These are phyloP conservation scores for Lordiphosa collinella DNA, from an alignment of 1,140 invertebrate species.

Conservation along the genomic window DNA sequence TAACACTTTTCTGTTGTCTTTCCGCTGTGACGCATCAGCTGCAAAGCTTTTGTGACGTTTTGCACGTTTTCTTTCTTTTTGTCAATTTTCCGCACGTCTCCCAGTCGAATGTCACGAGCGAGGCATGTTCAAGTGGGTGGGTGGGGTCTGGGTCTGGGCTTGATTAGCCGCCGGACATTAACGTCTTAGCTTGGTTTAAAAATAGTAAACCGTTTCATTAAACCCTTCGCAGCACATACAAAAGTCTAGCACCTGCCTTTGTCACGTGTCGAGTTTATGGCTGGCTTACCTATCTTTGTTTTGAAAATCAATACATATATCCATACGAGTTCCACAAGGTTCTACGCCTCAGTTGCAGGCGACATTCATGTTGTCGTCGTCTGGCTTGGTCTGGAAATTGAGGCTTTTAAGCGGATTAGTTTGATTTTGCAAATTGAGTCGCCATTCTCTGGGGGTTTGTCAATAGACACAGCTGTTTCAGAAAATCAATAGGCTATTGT, in stretches of 20 bases:
- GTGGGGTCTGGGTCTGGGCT: conserved; percentile 10
- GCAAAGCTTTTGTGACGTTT: conserved; percentile 26
- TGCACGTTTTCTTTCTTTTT: conserved; percentile 29
- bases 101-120: conserved; percentile 72
- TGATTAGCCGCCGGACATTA: conserved; percentile 31
- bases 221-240: conserved; percentile 16
- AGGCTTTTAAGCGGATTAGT: conserved; percentile 72
- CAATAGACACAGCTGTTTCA: conserved; percentile 2
- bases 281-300: neutral
- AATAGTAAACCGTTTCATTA: conserved; percentile 22
- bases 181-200: conserved; percentile 15
- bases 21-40: conserved; percentile 60
- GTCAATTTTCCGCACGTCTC: conserved; percentile 67
- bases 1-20: conserved; percentile 37
- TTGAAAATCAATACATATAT: conserved; percentile 32
- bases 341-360: conserved; percentile 37
- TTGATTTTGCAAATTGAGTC: conserved; percentile 56
- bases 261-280: neutral
- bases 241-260: conserved; percentile 21
- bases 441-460: conserved; percentile 7
- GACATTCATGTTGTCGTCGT: conserved; percentile 22
- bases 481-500: conserved; percentile 70
- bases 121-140: conserved; percentile 69
- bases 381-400: conserved; percentile 43
- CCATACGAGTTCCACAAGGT: conserved; percentile 25